Evolutionary conservation across 2,113 vertebrate species (phyloP), one percentile per base, ranked within the genome.

Genomic region (Baryphthengus martii): DNA sequence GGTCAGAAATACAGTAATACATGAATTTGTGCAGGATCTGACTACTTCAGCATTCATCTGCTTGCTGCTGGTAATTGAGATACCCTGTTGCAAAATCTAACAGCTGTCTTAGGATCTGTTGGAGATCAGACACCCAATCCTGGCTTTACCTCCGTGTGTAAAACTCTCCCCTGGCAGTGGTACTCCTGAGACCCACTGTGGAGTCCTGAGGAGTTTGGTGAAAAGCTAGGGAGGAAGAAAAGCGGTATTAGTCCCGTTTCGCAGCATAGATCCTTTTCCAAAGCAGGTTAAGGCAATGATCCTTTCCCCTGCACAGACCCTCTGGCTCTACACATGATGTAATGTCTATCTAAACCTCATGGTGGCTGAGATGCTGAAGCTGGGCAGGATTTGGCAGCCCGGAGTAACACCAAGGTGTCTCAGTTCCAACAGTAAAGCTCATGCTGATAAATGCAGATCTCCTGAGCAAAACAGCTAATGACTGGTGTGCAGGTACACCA

Each of bases 291-390:
- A 40, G 4, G n/a, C 44, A 55, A 45, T 5, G 28, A 26, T 56
- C 40, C 19, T 29, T 71, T 14, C 6, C 7, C 11, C 25, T 59
- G 8, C 6, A 4, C 5, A 17, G 28, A 39, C 10, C 9, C 3
- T 35, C 18, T 47, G 29, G 5, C 17, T 74, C 39, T 70, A 29
- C 16, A 29, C 0, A 0, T 7, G 23, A 21, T 18, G 18, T 16
- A 65, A 33, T 0, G 0, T 4, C 4, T 13, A 19, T 17, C 21
- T 45, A 76, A 2, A 4, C 16, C 29, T 70, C 40, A 8, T 0
- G 5, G 5, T 17, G 20, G 2, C 31, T 39, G 58, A 49, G 50
- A 21, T 10, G 17, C 4, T 59, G 74, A 31, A 59, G 11, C 50
- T 52, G 17, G 7, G 40, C 10, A 7, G 0, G 13, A 15, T 61